A percentile compares a stretch with the other conserved stretches of the same genome.
phyloP scores from a whole-genome alignment of 2,797 vertebrate genomes.

The Echiichthys vipera region DNA sequence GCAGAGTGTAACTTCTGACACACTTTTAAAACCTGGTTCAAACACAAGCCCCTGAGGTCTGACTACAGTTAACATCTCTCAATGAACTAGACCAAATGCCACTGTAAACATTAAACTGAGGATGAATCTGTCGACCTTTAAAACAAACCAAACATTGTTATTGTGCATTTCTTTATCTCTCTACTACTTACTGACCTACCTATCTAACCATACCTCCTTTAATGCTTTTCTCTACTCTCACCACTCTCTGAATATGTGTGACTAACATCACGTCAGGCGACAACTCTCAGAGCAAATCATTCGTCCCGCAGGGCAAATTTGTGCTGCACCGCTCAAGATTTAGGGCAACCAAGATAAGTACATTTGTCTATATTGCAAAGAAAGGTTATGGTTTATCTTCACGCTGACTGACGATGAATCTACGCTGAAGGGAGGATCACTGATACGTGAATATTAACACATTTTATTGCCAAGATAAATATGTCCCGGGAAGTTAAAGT shows the following conservation, averaged over 20 bases:
- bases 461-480: constrained; percentile 41
- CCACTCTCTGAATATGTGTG: constrained; percentile 30
- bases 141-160: constrained; percentile 35
- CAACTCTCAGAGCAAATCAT: constrained; percentile 58
- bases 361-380: constrained; percentile 55
- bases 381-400: constrained; percentile 40
- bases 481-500: constrained; percentile 24
- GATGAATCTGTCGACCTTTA: constrained; percentile 49
- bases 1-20: constrained; percentile 27
- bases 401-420: constrained; percentile 10
- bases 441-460: constrained; percentile 34
- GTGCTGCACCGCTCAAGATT: constrained; percentile 50
- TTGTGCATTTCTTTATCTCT: constrained; percentile 1
- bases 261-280: constrained; percentile 49
- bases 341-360: constrained; percentile 41
- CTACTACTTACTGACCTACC: constrained; percentile 4
- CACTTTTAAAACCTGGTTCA: constrained; percentile 29
- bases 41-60: constrained; percentile 20
- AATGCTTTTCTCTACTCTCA: constrained; percentile 7
- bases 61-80: constrained; percentile 20
- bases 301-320: constrained; percentile 55
- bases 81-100: constrained; percentile 42
- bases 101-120: constrained; percentile 23
- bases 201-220: constrained; percentile 19
- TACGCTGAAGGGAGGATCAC: not conserved